Evolutionary conservation across 2,797 vertebrate genomes (phyloP).

Genomic region (Pithecia hirsuta): DNA sequence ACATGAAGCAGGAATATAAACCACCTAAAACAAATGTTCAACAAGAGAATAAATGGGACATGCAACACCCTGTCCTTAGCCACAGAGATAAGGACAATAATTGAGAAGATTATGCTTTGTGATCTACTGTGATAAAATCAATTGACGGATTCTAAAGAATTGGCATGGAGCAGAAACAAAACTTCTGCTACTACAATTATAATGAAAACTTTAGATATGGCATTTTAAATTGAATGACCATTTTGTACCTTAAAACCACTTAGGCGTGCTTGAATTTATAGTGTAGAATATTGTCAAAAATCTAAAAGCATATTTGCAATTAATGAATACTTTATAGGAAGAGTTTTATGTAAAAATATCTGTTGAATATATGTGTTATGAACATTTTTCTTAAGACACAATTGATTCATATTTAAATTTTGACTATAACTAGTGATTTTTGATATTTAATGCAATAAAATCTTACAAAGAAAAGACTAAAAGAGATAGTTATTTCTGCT

Average conservation of each 20-base stretch:
- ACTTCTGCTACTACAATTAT: background rate
- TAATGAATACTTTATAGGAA: background rate
- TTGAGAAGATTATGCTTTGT: background rate
- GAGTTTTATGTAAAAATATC: background rate
- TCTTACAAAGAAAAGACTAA: background rate
- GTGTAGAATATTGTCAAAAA: background rate
- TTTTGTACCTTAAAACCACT: background rate
- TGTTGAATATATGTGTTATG: background rate
- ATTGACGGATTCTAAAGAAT: background rate
- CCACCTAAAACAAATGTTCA: background rate
- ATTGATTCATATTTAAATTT: background rate
- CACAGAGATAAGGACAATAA: background rate
- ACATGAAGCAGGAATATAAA: constrained; percentile 34
- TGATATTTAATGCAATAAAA: background rate
- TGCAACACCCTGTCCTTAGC: background rate
- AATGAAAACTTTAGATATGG: background rate
- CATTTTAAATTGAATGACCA: background rate
- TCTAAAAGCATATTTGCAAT: background rate
- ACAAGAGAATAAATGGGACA: background rate
- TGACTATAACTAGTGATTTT: background rate
- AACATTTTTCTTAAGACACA: background rate
- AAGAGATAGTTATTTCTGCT: background rate
- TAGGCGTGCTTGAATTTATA: background rate
- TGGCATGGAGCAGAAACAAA: background rate
- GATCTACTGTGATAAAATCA: constrained; percentile 28